A percentile compares a stretch with the other conserved stretches of the same genome.
Conservation (phyloP, 1,140 invertebrate genomes). For the Drosophila suzukii region DNA sequence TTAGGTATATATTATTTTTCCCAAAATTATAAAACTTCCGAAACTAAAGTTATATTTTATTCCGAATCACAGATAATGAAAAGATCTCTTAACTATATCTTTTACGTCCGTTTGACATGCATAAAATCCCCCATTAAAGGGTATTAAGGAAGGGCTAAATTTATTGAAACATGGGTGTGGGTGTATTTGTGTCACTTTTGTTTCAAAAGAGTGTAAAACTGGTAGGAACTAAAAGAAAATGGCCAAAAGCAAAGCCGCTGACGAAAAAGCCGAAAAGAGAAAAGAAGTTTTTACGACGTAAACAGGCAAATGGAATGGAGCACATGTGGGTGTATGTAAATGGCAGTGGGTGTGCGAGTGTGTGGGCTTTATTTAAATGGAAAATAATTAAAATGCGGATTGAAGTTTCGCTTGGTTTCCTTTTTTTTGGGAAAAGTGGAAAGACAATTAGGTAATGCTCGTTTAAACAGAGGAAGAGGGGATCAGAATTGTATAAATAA, state of each 20-base stretch:
- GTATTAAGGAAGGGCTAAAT: background rate
- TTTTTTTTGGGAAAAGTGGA: slow-evolving; percentile 40
- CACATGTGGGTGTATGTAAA: slow-evolving; percentile 2
- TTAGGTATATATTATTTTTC: too few species aligned
- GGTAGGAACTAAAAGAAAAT: slow-evolving; percentile 52
- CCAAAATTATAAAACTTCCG: too few species aligned
- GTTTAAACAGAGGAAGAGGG: slow-evolving; percentile 32
- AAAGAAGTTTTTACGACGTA: slow-evolving; percentile 60
- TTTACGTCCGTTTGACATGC: too few species aligned
- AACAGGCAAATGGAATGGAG: slow-evolving; percentile 38
- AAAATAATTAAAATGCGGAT: slow-evolving; percentile 79
- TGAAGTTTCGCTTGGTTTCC: slow-evolving; percentile 43
- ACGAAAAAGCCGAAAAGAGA: slow-evolving; percentile 33
- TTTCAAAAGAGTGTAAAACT: slow-evolving; percentile 51
- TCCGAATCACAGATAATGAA: too few species aligned
- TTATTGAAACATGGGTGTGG: slow-evolving; percentile 3
- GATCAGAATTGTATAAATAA: background rate
- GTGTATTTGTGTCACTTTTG: slow-evolving; percentile 49
- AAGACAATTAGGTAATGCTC: slow-evolving; percentile 79
- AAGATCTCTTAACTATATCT: too few species aligned
- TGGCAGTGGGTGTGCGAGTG: slow-evolving; percentile 21
- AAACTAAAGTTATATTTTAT: too few species aligned
- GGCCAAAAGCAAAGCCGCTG: slow-evolving; percentile 47
- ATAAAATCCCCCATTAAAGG: background rate
- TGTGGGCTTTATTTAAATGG: slow-evolving; percentile 73